Evolutionary conservation across 1,140 invertebrate species (phyloP), one percentile per base, ranked within the genome.

Genomic region (Dendrolimus punctatus): DNA sequence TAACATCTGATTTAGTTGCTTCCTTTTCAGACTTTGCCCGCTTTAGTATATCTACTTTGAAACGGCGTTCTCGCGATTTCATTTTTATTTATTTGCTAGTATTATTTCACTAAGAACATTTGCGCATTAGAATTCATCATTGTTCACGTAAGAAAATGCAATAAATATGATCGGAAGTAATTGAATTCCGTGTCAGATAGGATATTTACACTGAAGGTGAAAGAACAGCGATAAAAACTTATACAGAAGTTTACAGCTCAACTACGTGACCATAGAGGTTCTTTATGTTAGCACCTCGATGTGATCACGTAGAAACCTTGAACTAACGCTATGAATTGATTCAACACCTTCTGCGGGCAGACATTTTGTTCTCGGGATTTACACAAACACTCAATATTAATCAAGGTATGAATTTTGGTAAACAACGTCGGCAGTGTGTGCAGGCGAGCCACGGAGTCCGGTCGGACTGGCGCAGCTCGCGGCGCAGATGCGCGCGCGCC

Each of bases 181-280:
- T 39, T 62, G 39, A 43, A 23, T 47, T 53, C 50, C 53, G 47
- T 50, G 51, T 54, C 49, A 58, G 80, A 83, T 81, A 79, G 81
- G 80, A 81, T 85, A 82, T 78, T 76, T 65, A 53, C 51, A 39
- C 67, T 59, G 71, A 79, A 80, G 75, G 71, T 70, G 62, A 73
- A 70, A 72, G 66, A 70, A 57, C 52, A 60, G 48, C 56, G 73
- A 77, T 79, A 83, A 85, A 82, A 79, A 78, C 63, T 58, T 66
- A 72, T 64, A 74, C 46, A 71, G 61, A 68, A 76, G 59, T 75
- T 53, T 61, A 64, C 51, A 66, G 64, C 49, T 49, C 46, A 55
- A 52, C 49, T 79, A 81, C 80, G 80, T 81, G 81, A 73, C 62
- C 42, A 46, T 48, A 53, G 63, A 72, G 68, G 64, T 49, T 57